Evolutionary conservation across 1,140 invertebrate genomes (phyloP).

Genomic region (Philotrypesis tridentata): DNA sequence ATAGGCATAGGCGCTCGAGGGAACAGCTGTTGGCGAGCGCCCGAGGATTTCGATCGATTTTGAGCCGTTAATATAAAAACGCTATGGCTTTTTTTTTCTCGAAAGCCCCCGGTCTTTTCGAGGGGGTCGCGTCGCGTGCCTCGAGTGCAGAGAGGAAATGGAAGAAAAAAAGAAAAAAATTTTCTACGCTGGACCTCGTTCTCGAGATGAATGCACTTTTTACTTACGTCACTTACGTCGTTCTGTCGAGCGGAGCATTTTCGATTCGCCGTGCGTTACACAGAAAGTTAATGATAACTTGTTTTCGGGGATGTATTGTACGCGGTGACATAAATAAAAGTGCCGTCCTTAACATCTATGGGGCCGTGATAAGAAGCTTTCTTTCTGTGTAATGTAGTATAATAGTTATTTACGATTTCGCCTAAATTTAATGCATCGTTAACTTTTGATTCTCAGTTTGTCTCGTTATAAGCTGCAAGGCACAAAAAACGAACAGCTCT

Average conservation of each 20-base stretch:
- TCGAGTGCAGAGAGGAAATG: slow-evolving; percentile 14
- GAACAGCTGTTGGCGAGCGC: slow-evolving; percentile 64
- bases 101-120: slow-evolving; percentile 7
- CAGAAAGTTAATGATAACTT: too few species aligned
- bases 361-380: too few species aligned
- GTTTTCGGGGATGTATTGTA: not conserved
- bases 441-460: slow-evolving; percentile 64
- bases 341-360: too few species aligned
- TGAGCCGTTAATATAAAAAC: slow-evolving; percentile 27
- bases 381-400: not conserved
- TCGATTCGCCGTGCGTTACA: too few species aligned
- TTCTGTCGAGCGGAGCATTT: too few species aligned
- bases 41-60: slow-evolving; percentile 50
- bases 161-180: slow-evolving; percentile 25
- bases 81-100: slow-evolving; percentile 25
- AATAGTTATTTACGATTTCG: not conserved
- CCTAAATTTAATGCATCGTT: slow-evolving; percentile 43
- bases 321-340: not conserved
- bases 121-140: slow-evolving; percentile 26
- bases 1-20: not conserved
- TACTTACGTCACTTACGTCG: not conserved
- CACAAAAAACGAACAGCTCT: slow-evolving; percentile 67
- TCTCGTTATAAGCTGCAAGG: slow-evolving; percentile 70
- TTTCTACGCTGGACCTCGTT: not conserved
- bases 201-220: not conserved